Evolutionary conservation across 2,113 vertebrate species (phyloP), one percentile per base, ranked within the genome.

Genomic region (Gavia stellata): DNA sequence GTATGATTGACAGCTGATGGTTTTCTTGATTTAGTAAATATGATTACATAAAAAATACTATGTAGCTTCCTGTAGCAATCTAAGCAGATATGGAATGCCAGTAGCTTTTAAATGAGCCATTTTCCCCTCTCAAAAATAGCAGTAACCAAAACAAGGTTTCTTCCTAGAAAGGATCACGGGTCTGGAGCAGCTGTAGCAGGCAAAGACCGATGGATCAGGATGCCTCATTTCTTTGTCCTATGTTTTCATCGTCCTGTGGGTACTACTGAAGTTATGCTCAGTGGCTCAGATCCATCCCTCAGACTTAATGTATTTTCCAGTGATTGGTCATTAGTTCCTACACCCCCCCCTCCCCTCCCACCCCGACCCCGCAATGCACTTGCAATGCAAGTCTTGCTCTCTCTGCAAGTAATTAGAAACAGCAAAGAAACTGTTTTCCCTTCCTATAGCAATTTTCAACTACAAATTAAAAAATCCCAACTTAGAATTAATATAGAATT

Each of bases 1-100:
- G 52, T 72, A 55, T 67, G 77, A 95, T 2, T 91, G 81, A 75
- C 17, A 90, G 78, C 7, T 67, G 23, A 38, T 52, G 7, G 1
- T 33, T 65, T 83, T 77, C 55, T 78, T 70, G 14, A 66, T 85
- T 87, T 94, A 82, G 58, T 52, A 95, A 89, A 90, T 91, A 81
- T 16, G 34, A 84, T 79, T 87, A 72, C 33, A 44, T 81, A 83
- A 92, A 70, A 73, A 55, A 63, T 28, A 96, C 86, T 21, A 86
- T 0, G 0, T 56, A 71, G 56, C 42, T 92, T 91, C 34, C 52
- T 93, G 93, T 58, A 29, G 65, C 44, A 79, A 70, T 80, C 81
- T 75, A 73, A 94, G 38, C 44, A 72, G 31, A 65, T 62, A 68
- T 6, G 17, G 68, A 91, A 87, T 20, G 38, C 25, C 47, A 50